A percentile compares a stretch with the other conserved stretches of the same genome.
These are phyloP conservation scores for Mya arenaria DNA, from an alignment of 1,140 invertebrate species.

Conservation along the genomic window DNA sequence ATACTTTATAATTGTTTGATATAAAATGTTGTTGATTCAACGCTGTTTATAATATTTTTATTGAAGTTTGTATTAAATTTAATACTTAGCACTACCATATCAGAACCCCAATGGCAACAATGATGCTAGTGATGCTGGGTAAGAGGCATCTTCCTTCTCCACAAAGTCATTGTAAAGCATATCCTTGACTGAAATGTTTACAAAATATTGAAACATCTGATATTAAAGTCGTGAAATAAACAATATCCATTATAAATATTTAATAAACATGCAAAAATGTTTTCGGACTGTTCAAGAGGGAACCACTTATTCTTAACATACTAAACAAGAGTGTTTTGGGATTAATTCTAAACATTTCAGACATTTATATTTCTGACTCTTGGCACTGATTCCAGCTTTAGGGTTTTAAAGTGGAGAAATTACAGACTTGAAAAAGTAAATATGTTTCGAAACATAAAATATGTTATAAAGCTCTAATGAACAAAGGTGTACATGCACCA, in stretches of 20 bases:
- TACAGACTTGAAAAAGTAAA: constrained; percentile 16
- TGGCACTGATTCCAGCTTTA: no score
- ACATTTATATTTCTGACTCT: constrained; percentile 18
- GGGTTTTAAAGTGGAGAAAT: constrained; percentile 19
- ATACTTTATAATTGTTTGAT: not conserved
- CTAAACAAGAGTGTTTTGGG: constrained; percentile 3
- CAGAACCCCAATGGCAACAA: no score
- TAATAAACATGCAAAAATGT: constrained; percentile 11
- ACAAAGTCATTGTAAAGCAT: constrained; percentile 12
- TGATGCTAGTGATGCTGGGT: not conserved
- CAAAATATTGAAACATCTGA: constrained; percentile 18
- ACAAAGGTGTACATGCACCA: not conserved
- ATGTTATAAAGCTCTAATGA: not conserved
- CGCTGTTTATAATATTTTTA: constrained; percentile 1
- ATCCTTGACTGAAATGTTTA: constrained; percentile 4
- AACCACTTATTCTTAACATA: constrained; percentile 7
- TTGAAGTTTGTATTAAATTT: not conserved
- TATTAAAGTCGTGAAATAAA: constrained; percentile 5
- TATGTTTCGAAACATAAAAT: constrained; percentile 17
- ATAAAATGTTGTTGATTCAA: not conserved
- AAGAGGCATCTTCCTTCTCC: not conserved
- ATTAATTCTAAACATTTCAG: constrained; percentile 16
- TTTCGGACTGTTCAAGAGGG: constrained; percentile 13
- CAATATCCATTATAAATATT: constrained; percentile 10
- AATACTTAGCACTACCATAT: not conserved